phyloP scores from a whole-genome alignment of 1,140 invertebrate genomes.

The Dufourea novaeangliae region DNA sequence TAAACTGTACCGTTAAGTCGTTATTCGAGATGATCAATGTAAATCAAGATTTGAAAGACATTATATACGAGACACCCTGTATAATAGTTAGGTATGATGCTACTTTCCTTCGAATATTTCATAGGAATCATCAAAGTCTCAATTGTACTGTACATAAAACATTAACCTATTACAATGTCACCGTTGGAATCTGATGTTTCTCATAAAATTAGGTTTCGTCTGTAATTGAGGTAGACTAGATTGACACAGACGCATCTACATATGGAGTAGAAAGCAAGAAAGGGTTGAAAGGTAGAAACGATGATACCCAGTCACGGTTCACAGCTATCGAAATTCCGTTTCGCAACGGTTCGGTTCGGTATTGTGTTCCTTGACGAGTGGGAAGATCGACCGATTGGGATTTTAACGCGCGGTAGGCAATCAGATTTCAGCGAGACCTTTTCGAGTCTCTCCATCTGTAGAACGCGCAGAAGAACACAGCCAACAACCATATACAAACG shows the following conservation, averaged over 20 bases:
- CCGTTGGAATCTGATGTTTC: too few species aligned
- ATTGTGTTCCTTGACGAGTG: conserved; percentile 37
- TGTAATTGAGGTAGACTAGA: too few species aligned
- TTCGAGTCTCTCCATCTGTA: not conserved
- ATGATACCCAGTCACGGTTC: conserved; percentile 34
- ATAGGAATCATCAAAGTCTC: too few species aligned
- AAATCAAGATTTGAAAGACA: too few species aligned
- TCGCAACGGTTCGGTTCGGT: conserved; percentile 33
- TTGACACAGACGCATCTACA: not conserved
- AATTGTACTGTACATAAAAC: too few species aligned
- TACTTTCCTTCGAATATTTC: too few species aligned
- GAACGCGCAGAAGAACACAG: not conserved
- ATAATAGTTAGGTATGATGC: too few species aligned
- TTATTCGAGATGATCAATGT: too few species aligned
- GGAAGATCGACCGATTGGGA: conserved; percentile 28
- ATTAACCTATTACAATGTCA: too few species aligned
- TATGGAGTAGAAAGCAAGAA: not conserved
- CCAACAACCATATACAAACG: not conserved
- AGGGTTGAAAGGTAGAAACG: conserved; percentile 24
- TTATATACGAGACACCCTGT: too few species aligned
- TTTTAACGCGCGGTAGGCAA: conserved; percentile 42
- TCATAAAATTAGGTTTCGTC: too few species aligned
- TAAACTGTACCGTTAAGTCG: too few species aligned
- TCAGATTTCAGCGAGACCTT: conserved; percentile 44
- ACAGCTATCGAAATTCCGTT: conserved; percentile 41